phyloP scores from a whole-genome alignment of 2,113 vertebrate genomes.

The Actenoides lindsayi region DNA sequence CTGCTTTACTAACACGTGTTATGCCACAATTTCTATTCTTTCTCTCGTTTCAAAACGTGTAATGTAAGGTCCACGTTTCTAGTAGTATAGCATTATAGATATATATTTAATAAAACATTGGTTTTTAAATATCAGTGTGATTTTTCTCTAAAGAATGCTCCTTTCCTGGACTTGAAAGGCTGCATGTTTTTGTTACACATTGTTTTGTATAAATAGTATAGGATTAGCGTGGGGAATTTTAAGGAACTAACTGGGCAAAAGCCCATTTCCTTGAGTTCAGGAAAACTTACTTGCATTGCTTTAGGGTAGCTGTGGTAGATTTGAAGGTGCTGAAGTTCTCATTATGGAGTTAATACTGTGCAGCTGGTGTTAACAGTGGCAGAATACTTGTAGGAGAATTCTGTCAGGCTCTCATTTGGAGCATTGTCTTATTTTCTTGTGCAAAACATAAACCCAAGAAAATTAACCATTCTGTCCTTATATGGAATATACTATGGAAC shows the following conservation, averaged over 20 bases:
- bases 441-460: background rate
- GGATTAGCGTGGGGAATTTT: background rate
- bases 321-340: background rate
- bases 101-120: background rate
- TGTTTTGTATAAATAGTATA: background rate
- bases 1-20: constrained; percentile 48
- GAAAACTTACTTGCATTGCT: background rate
- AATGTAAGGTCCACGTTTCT: constrained; percentile 47
- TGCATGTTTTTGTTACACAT: constrained; percentile 19
- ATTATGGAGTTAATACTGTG: background rate
- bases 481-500: background rate
- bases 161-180: constrained; percentile 63
- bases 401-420: background rate
- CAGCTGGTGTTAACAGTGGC: background rate
- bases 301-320: background rate
- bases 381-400: background rate
- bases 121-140: background rate
- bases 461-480: background rate
- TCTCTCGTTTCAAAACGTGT: constrained; percentile 5
- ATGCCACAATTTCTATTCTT: background rate
- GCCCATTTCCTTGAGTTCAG: background rate
- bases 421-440: background rate
- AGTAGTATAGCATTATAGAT: background rate
- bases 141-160: constrained; percentile 34
- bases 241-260: background rate